Conservation (phyloP, 2,113 vertebrate species). For the Neopipo cinnamomea region DNA sequence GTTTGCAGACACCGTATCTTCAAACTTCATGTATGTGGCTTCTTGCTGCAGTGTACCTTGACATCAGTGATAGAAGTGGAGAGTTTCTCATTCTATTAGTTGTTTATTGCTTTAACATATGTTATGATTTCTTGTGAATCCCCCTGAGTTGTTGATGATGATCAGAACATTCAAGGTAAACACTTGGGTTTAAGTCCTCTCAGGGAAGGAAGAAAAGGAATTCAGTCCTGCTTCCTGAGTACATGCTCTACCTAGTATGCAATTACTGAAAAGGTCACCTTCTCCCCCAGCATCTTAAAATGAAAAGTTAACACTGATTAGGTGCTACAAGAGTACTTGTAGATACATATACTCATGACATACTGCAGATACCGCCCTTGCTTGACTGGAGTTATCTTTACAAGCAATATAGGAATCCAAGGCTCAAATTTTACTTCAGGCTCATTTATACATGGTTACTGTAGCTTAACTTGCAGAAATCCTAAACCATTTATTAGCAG, state of each 20-base stretch:
- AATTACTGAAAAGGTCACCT: background rate
- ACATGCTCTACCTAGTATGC: background rate
- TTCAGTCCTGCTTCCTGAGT: background rate
- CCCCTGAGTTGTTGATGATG: background rate
- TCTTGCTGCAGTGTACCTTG: background rate
- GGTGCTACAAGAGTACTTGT: background rate
- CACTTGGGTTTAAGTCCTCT: background rate
- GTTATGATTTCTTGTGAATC: background rate
- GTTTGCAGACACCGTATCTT: background rate
- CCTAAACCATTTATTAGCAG: background rate
- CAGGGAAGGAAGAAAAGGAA: background rate
- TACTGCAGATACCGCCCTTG: background rate
- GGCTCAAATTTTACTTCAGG: background rate
- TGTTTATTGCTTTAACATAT: background rate
- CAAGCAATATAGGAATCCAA: background rate
- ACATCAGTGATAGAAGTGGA: background rate
- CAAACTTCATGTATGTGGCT: background rate
- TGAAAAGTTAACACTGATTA: background rate
- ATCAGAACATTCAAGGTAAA: background rate
- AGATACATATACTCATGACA: background rate
- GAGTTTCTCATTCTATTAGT: background rate
- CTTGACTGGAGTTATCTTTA: background rate
- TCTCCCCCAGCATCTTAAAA: background rate
- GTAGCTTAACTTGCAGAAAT: background rate
- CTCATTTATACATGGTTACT: background rate